A percentile compares a stretch with the other conserved stretches of the same genome.
Conservation (phyloP, 1,140 invertebrate species). For the Pachypsylla venusta region DNA sequence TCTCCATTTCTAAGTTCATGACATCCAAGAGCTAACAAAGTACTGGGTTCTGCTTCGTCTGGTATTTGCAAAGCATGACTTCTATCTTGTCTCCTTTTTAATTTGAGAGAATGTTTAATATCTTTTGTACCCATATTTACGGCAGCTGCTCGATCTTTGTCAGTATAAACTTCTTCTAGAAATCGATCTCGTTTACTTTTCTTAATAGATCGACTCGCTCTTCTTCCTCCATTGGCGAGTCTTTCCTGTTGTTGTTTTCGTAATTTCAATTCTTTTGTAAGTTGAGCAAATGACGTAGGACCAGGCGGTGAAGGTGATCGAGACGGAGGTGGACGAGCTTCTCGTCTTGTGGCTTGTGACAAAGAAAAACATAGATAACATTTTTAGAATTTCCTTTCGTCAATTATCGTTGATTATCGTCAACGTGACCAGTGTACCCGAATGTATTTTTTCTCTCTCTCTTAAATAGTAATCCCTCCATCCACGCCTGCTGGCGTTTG, state of each 20-base stretch:
- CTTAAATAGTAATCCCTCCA: no score
- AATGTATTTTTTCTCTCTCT: no score
- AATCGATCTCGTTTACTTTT: constrained; percentile 32
- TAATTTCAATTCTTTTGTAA: constrained; percentile 33
- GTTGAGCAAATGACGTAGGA: constrained; percentile 27
- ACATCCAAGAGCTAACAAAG: constrained; percentile 53
- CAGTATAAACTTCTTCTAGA: constrained; percentile 67
- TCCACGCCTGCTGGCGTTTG: constrained; percentile 27
- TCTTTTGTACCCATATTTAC: constrained; percentile 67
- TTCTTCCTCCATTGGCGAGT: constrained; percentile 24
- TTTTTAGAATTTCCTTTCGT: no score
- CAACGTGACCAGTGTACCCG: no score
- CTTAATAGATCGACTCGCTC: constrained; percentile 26
- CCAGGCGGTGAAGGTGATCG: constrained; percentile 19
- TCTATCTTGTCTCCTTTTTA: constrained; percentile 61
- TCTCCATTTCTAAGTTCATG: constrained; percentile 56
- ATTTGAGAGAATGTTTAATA: constrained; percentile 66
- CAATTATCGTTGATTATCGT: no score
- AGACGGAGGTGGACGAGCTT: constrained; percentile 1
- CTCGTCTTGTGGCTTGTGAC: background rate
- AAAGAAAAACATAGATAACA: no score
- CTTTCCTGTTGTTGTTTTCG: constrained; percentile 27
- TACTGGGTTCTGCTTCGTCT: constrained; percentile 58
- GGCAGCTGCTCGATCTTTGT: constrained; percentile 76
- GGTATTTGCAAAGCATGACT: constrained; percentile 54